Base-by-base conservation (phyloP, 2,797 vertebrate genomes). In the Amblyopsis hoosieri region DNA sequence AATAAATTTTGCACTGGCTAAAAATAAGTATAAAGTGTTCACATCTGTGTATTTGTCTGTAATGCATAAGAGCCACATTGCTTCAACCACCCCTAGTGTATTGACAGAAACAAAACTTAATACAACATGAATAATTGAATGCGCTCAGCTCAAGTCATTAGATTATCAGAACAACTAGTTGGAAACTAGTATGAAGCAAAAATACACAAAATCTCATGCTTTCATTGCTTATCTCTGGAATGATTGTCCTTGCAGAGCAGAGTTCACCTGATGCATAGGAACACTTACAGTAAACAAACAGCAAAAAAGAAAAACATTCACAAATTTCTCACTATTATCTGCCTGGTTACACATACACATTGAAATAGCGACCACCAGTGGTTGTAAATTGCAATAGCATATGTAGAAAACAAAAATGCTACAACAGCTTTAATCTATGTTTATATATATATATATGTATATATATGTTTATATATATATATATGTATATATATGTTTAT, bases 201-300 rank as follows among this genome's bases (percentile, higher is more conserved):
- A 31, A 70, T 66, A 55, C 66, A 49, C 75, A 76, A 62, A 65
- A 13, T 68, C 45, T 64, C 48, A 64, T 61, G 14, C 17, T 55
- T 55, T 73, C 64, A 13, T 64, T 48, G 68, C 71, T 78, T 63
- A 23, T 70, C 60, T 75, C 67, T 66, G 79, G 66, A 78, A 71
- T 79, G 62, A 87, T 81, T 74, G 83, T 87, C 76, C 86, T 82
- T 71, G 76, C 85, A 69, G 76, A 72, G 84, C 83, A 79, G 73
- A 76, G 69, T 2, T 55, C 61, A 62, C 61, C 77, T 76, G 77
- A 78, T 86, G 83, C 85, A 81, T 71, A 81, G 79, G 76, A 83
- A 82, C 81, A 75, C 71, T 60, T 79, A 75, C 79, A 80, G 84
- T 84, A 85, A 89, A 87, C 74, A 74, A 70, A 82, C 23, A 80